Percentiles rank a stretch among this genome's conserved stretches.
Conservation (phyloP, 2,888 invertebrate genomes). For the Onchidella celtica region DNA sequence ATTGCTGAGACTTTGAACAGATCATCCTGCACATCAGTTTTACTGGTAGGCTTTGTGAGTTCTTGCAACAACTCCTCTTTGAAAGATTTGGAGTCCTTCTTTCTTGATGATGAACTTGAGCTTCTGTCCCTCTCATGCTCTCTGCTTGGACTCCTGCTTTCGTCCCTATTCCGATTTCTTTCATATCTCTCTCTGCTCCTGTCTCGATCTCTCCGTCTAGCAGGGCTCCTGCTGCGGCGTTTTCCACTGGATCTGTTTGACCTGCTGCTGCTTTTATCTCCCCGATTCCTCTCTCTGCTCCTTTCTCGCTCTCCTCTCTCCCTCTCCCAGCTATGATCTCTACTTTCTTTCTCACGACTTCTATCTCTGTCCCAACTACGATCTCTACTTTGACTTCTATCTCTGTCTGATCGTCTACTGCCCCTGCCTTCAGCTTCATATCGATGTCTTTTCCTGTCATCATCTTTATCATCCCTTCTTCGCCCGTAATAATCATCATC, state of each 20-base stretch:
- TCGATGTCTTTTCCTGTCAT: constrained; percentile 34
- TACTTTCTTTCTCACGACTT: constrained; percentile 50
- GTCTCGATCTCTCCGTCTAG: background rate
- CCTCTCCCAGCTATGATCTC: constrained; percentile 14
- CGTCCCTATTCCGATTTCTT: constrained; percentile 15
- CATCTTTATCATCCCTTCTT: constrained; percentile 50
- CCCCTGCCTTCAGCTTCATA: constrained; percentile 38
- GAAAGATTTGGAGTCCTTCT: constrained; percentile 30
- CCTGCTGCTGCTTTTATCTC: constrained; percentile 41
- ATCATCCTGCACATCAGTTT: constrained; percentile 33
- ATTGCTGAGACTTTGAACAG: constrained; percentile 32
- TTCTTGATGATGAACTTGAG: constrained; percentile 23
- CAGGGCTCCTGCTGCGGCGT: constrained; percentile 32
- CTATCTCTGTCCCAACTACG: constrained; percentile 49
- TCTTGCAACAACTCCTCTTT: constrained; percentile 44
- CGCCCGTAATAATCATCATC: constrained; percentile 42
- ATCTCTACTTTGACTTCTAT: constrained; percentile 51
- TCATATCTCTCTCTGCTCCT: constrained; percentile 29
- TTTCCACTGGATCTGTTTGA: constrained; percentile 32
- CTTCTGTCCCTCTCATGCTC: constrained; percentile 38
- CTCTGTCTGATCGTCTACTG: constrained; percentile 29
- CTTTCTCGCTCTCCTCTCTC: constrained; percentile 31
- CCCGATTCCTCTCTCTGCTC: too few species aligned
- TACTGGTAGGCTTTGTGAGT: constrained; percentile 21
- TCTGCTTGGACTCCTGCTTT: constrained; percentile 53